phyloP scores from a whole-genome alignment of 2,888 invertebrate genomes.

The Orchesellides sinensis region DNA sequence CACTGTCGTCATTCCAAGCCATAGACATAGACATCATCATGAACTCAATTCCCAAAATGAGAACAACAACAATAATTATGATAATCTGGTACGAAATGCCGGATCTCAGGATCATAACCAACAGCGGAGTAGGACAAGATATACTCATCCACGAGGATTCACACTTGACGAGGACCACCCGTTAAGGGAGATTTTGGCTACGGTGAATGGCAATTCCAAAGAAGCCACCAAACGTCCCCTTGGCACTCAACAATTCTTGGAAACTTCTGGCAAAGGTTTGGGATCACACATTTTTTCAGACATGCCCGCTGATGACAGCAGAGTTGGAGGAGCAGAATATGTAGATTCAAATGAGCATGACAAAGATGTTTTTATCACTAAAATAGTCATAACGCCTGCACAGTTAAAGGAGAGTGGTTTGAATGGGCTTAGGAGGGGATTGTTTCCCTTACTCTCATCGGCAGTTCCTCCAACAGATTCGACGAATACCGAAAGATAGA shows the following conservation, averaged over 20 bases:
- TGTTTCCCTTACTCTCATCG: conserved; percentile 17
- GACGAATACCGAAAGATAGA: conserved; percentile 46
- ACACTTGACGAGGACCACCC: conserved; percentile 72
- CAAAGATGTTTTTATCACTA: conserved; percentile 69
- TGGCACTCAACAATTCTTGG: conserved; percentile 23
- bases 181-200: conserved; percentile 68
- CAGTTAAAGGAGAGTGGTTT: conserved; percentile 38
- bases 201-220: conserved; percentile 51
- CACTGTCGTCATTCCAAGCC: conserved; percentile 32
- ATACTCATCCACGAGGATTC: conserved; percentile 42
- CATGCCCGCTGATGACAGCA: conserved; percentile 57
- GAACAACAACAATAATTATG: neutral
- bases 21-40: conserved; percentile 69
- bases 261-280: conserved; percentile 36
- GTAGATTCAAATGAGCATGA: conserved; percentile 55
- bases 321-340: conserved; percentile 17
- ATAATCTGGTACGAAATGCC: neutral
- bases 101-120: conserved; percentile 20
- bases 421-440: conserved; percentile 18
- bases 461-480: neutral
- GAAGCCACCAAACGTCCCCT: conserved; percentile 22
- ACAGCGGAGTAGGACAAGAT: conserved; percentile 23
- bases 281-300: conserved; percentile 19
- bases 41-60: conserved; percentile 41
- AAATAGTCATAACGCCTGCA: conserved; percentile 68